Evolutionary conservation across 1,140 invertebrate species (phyloP).

Genomic region (Portunus trituberculatus): DNA sequence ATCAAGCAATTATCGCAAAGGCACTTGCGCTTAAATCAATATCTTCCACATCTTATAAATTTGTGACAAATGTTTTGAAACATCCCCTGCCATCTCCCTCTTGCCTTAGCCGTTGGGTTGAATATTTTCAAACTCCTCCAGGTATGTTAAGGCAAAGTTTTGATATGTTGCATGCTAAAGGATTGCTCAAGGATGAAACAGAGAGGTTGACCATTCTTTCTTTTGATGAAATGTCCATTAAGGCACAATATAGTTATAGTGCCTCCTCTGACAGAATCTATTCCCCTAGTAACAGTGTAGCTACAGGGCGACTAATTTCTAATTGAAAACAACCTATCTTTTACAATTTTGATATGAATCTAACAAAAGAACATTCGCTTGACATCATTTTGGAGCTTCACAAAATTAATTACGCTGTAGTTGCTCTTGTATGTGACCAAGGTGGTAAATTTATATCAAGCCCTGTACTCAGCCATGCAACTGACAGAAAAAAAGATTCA

Average conservation of each 20-base stretch:
- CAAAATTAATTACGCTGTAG: background rate
- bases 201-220: background rate
- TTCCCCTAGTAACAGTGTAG: background rate
- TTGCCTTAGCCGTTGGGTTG: constrained; percentile 29
- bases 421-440: background rate
- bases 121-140: constrained; percentile 20
- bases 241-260: constrained; percentile 30
- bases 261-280: background rate
- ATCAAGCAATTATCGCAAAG: background rate
- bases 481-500: background rate
- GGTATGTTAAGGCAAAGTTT: background rate
- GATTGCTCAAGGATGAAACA: background rate
- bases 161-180: constrained; percentile 7
- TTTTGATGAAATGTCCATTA: constrained; percentile 37
- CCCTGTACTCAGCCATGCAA: background rate
- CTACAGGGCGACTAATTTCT: background rate
- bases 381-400: background rate
- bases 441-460: background rate
- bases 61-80: constrained; percentile 17
- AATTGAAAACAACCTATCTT: constrained; percentile 28
- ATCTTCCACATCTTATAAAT: constrained; percentile 28
- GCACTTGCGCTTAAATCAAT: constrained; percentile 10
- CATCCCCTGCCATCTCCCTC: background rate
- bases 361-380: constrained; percentile 18
- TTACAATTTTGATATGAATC: background rate